Base-by-base conservation (phyloP, 2,797 vertebrate genomes). In the Anisognathus igniventris region DNA sequence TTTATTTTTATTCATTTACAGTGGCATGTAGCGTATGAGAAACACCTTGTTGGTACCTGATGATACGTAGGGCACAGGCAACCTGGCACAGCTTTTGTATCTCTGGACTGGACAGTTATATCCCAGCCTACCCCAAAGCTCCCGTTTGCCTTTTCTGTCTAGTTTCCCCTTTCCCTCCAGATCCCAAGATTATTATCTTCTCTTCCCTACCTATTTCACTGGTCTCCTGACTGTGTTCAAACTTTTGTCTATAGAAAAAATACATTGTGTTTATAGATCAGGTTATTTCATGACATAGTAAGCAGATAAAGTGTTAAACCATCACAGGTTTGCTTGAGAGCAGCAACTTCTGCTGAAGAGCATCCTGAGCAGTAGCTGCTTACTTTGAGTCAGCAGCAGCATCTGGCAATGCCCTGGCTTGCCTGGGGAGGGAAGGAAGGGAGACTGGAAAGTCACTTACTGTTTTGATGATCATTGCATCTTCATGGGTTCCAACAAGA, bases 271-370 rank as follows among this genome's bases (percentile, higher is more conserved):
- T 82, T 89, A 54, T 35, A 67, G 35, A n/a, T 58, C 7, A 48
- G 22, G 25, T 85, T 85, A 44, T 91, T 89, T 89, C 21, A 39
- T 12, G 3, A 31, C 42, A 4, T 4, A 48, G 28, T 24, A 28
- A 66, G 60, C n/a, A 81, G 62, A 31, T 66, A 71, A 83, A 42
- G 33, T 23, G 17, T 71, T 50, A 44, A 86, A 73, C 6, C 20
- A 33, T 50, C 30, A 40, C 53, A 42, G 30, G 0, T 67, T 92
- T 79, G 16, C 48, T 45, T 76, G 51, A 73, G 37, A 91, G 64
- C 60, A 82, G 31, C 50, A 79, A 22, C n/a, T 95, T 89, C 67
- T 90, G 48, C 57, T 79, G 42, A 71, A 86, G 57, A 88, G 57
- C 44, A 67, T 42, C 65, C 3, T 45, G 39, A 73, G 25, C 66